These are phyloP conservation scores for Diploptera punctata DNA, from an alignment of 2,888 invertebrate genomes.

Conservation along the genomic window DNA sequence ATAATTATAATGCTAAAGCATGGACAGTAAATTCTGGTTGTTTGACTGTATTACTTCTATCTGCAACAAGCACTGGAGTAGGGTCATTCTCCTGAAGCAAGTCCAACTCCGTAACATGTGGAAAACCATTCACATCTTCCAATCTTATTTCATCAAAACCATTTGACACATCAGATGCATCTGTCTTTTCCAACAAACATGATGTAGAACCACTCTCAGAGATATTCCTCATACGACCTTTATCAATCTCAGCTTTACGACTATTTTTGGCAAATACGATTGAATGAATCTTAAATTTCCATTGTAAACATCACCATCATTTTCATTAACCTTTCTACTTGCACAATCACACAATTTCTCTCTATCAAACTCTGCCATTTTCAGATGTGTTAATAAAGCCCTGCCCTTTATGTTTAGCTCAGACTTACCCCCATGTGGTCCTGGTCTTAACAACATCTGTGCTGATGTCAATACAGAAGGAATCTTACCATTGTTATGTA, in stretches of 20 bases:
- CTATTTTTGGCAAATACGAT: too few species aligned
- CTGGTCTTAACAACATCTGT: background rate
- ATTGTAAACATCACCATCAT: background rate
- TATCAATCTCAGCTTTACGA: too few species aligned
- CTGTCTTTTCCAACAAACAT: background rate
- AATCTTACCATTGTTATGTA: constrained; percentile 17
- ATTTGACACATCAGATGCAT: background rate
- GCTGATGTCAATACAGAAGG: background rate
- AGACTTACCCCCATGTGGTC: constrained; percentile 14
- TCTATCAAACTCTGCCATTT: constrained; percentile 1
- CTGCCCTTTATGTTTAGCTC: background rate
- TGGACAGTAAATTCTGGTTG: too few species aligned
- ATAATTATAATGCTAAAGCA: too few species aligned
- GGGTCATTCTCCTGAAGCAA: too few species aligned
- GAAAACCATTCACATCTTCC: background rate
- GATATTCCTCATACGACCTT: background rate
- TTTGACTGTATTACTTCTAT: too few species aligned
- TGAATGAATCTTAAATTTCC: too few species aligned
- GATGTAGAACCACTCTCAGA: background rate
- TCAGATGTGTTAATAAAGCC: constrained; percentile 11
- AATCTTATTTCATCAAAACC: background rate
- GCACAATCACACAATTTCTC: background rate
- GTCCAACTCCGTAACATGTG: background rate
- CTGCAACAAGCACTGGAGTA: too few species aligned
- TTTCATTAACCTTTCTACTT: background rate